These are phyloP conservation scores for Odontomachus brunneus DNA, from an alignment of 1,140 invertebrate species.

Conservation along the genomic window DNA sequence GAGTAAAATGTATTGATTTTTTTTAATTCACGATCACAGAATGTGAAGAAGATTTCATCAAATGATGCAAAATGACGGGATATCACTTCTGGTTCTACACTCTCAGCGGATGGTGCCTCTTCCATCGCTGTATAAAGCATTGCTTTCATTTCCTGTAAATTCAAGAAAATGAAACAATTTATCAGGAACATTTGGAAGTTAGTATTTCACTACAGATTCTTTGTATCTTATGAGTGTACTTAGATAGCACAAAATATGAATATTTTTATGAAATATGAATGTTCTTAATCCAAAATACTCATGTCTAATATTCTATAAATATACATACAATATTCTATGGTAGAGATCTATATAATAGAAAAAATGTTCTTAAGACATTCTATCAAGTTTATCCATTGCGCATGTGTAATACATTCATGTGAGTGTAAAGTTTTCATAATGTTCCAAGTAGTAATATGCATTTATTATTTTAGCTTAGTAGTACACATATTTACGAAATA, in stretches of 20 bases:
- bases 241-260: not conserved
- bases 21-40: constrained; percentile 97
- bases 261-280: too few species aligned
- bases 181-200: constrained; percentile 34
- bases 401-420: too few species aligned
- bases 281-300: too few species aligned
- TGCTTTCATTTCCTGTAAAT: constrained; percentile 94
- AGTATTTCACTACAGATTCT: constrained; percentile 11
- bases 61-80: constrained; percentile 97
- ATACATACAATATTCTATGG: too few species aligned
- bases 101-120: constrained; percentile 94
- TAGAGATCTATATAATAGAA: too few species aligned
- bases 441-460: too few species aligned
- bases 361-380: too few species aligned
- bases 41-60: constrained; percentile 98
- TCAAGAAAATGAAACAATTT: constrained; percentile 9
- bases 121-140: constrained; percentile 96
- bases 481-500: too few species aligned
- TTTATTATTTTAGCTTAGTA: too few species aligned
- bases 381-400: too few species aligned
- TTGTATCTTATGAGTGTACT: not conserved
- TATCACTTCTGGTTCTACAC: constrained; percentile 94
- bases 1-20: constrained; percentile 99
- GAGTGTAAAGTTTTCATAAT: too few species aligned
- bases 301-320: too few species aligned